phyloP scores from a whole-genome alignment of 2,113 vertebrate species.

The Zapornia atra region DNA sequence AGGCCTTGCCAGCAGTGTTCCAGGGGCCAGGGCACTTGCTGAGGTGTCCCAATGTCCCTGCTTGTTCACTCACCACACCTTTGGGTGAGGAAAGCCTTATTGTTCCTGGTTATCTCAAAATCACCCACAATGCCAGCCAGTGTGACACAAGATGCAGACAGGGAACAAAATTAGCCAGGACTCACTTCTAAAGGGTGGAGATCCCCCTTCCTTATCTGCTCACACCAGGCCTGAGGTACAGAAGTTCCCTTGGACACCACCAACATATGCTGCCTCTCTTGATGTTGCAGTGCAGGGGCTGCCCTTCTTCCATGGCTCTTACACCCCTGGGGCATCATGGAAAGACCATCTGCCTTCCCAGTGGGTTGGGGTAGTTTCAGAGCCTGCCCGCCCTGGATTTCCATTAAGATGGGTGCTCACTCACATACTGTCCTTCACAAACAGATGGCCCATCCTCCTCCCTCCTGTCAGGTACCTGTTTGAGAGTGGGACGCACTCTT shows the following conservation, averaged over 20 bases:
- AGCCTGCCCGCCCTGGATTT: background rate
- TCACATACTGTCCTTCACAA: background rate
- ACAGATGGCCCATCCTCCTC: background rate
- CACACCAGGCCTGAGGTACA: background rate
- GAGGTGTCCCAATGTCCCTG: background rate
- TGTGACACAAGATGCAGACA: background rate
- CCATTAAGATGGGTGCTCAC: background rate
- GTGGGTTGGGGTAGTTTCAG: background rate
- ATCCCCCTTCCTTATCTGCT: background rate
- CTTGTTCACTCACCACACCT: background rate
- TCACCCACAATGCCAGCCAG: background rate
- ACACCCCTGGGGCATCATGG: background rate
- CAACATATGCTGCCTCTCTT: rapidly evolving
- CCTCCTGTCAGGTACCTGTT: background rate
- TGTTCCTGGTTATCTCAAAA: background rate
- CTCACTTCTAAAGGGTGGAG: background rate
- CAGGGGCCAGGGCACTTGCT: background rate
- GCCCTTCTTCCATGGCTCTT: background rate
- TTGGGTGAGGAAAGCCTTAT: background rate
- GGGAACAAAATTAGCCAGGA: background rate
- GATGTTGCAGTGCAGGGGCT: background rate
- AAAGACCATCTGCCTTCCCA: background rate
- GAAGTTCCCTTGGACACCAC: background rate
- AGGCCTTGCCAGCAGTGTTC: background rate
- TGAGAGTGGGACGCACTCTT: background rate